Conservation (phyloP, 1,140 invertebrate genomes). For the Drosophila lini region DNA sequence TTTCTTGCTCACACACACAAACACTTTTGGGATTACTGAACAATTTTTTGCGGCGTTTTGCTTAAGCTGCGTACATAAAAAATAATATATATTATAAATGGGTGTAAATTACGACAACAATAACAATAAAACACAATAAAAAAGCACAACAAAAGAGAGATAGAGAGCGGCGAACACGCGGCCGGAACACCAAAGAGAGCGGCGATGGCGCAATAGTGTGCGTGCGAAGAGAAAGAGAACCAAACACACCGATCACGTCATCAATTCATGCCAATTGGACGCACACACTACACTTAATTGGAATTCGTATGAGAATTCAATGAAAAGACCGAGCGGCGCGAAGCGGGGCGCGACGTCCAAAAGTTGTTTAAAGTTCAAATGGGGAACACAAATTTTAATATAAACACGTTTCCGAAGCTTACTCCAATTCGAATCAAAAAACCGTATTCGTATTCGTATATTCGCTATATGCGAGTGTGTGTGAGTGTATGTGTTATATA, state of each 20-base stretch:
- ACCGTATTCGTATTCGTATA: conserved; percentile 15
- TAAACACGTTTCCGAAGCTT: conserved; percentile 68
- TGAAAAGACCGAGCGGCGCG: conserved; percentile 62
- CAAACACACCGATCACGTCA: conserved; percentile 66
- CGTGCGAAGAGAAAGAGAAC: conserved; percentile 29
- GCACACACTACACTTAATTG: conserved; percentile 79
- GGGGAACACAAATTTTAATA: conserved; percentile 68
- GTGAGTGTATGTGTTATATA: conserved; percentile 16
- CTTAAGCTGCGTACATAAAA: conserved; percentile 68
- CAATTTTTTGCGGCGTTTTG: conserved; percentile 60
- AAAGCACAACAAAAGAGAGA: conserved; percentile 43
- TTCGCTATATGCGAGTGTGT: conserved; percentile 3
- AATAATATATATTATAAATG: conserved; percentile 36
- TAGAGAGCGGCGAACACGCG: conserved; percentile 35
- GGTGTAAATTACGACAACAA: conserved; percentile 29
- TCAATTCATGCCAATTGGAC: conserved; percentile 82
- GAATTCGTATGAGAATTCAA: conserved; percentile 83
- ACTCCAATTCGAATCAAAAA: conserved; percentile 59
- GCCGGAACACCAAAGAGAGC: conserved; percentile 25
- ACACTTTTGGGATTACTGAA: conserved; percentile 19
- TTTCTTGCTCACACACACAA: conserved; percentile 58
- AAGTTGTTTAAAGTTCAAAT: conserved; percentile 79
- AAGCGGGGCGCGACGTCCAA: conserved; percentile 21
- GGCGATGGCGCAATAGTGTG: conserved; percentile 15
- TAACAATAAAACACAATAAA: conserved; percentile 52